Percentiles rank a stretch among this genome's conserved stretches.
These are phyloP conservation scores for Brachyalestes nurse DNA, from an alignment of 2,797 vertebrate genomes.

Conservation along the genomic window DNA sequence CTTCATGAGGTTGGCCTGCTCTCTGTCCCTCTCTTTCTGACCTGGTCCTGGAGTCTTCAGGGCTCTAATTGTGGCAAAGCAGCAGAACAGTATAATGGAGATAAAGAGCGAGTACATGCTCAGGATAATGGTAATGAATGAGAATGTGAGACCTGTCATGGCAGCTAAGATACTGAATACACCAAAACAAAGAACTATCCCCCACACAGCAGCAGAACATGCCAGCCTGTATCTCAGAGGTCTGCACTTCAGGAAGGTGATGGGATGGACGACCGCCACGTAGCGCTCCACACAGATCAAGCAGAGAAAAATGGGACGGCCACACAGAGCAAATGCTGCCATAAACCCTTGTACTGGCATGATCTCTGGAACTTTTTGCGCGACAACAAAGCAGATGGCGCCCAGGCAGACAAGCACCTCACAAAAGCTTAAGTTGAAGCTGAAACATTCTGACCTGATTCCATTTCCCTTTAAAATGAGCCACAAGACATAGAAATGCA, in stretches of 20 bases:
- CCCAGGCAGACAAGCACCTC: too few relatives aligned
- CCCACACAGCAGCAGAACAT: slow-evolving; percentile 28
- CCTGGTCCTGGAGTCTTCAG: slow-evolving; percentile 34
- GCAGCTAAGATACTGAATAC: background rate
- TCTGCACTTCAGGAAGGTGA: slow-evolving; percentile 53
- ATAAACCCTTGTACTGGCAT: too few relatives aligned
- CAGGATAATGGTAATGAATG: background rate
- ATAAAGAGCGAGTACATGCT: slow-evolving; percentile 1
- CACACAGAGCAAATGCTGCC: background rate
- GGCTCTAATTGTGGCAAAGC: slow-evolving; percentile 23
- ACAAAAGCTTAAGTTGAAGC: too few relatives aligned
- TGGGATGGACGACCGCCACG: slow-evolving; percentile 54
- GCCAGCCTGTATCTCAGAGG: slow-evolving; percentile 54
- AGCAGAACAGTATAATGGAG: slow-evolving; percentile 40
- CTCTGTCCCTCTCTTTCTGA: slow-evolving; percentile 29
- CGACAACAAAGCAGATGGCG: too few relatives aligned
- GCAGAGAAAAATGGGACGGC: slow-evolving; percentile 44
- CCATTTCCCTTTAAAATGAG: too few relatives aligned
- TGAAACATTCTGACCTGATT: too few relatives aligned
- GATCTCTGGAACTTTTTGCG: too few relatives aligned
- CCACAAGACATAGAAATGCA: too few relatives aligned
- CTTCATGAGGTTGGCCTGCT: slow-evolving; percentile 49
- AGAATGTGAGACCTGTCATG: background rate
- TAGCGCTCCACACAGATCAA: slow-evolving; percentile 55
- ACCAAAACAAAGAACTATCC: background rate